phyloP scores from a whole-genome alignment of 1,140 invertebrate genomes.

The Hypothenemus hampei region DNA sequence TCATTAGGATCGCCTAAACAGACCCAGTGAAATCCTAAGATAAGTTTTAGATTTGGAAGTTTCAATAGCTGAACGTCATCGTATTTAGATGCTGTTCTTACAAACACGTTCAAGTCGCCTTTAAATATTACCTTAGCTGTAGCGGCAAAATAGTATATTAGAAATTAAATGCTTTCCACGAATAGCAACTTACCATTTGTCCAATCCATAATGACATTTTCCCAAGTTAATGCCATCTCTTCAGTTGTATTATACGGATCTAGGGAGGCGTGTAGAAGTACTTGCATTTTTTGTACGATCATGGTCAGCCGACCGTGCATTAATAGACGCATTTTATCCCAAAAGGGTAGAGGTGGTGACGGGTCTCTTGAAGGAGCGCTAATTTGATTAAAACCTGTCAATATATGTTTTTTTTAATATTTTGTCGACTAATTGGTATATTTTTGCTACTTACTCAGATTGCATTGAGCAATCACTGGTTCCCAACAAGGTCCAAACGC shows the following conservation, averaged over 20 bases:
- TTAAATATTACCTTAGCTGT: constrained; percentile 78
- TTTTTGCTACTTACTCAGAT: too few relatives aligned
- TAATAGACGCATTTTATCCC: constrained; percentile 93
- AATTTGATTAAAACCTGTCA: constrained; percentile 63
- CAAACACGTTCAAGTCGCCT: constrained; percentile 82
- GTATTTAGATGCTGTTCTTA: constrained; percentile 96
- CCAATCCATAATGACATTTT: constrained; percentile 88
- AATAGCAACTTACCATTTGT: constrained; percentile 69
- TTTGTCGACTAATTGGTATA: too few relatives aligned
- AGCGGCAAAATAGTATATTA: constrained; percentile 24
- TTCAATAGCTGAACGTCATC: constrained; percentile 92
- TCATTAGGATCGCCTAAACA: constrained; percentile 91
- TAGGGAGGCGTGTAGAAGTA: constrained; percentile 87
- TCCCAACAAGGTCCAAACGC: constrained; percentile 99
- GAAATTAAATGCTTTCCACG: neutral
- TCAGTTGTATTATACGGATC: constrained; percentile 99
- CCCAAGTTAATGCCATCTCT: constrained; percentile 97
- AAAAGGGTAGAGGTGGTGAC: constrained; percentile 88
- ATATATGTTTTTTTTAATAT: too few relatives aligned
- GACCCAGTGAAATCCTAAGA: constrained; percentile 84
- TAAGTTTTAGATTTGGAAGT: constrained; percentile 81
- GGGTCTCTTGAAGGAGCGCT: constrained; percentile 86
- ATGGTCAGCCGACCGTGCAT: constrained; percentile 90
- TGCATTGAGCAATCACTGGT: constrained; percentile 93
- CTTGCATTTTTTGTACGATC: constrained; percentile 77